Percentiles rank a stretch among this genome's conserved stretches.
These are phyloP conservation scores for Diglossa cyanea DNA, from an alignment of 2,797 vertebrate species.

Conservation along the genomic window DNA sequence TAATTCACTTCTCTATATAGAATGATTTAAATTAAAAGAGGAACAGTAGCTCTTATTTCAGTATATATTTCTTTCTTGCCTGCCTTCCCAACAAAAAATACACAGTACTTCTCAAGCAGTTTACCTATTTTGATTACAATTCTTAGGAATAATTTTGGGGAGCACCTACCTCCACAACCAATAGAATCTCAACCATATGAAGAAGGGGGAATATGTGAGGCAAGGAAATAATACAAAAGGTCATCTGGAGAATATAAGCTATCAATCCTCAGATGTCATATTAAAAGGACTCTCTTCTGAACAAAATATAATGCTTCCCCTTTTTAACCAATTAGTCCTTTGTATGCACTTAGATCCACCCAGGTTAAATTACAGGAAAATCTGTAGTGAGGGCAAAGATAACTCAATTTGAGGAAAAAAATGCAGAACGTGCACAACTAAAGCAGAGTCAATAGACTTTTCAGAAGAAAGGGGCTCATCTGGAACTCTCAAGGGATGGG, in stretches of 20 bases:
- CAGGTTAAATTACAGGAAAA: background rate
- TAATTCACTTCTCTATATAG: background rate
- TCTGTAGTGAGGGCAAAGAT: background rate
- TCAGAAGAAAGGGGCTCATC: background rate
- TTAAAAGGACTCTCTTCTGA: background rate
- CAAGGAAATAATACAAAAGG: background rate
- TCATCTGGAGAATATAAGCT: background rate
- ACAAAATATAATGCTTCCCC: background rate
- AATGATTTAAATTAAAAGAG: background rate
- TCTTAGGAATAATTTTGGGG: background rate
- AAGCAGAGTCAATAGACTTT: background rate
- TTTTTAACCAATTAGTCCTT: background rate
- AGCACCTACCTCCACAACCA: background rate
- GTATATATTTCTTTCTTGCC: background rate
- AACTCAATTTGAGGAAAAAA: background rate
- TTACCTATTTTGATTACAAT: background rate
- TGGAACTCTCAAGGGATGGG: background rate
- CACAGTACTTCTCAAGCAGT: background rate
- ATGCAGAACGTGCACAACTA: background rate
- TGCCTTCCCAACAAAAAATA: background rate
- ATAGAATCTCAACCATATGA: rapidly evolving
- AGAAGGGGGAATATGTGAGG: background rate
- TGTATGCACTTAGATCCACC: background rate
- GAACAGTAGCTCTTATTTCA: background rate
- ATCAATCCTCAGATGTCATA: background rate